Evolutionary conservation across 2,888 invertebrate species (phyloP).

Genomic region (Drosophila sordidula): DNA sequence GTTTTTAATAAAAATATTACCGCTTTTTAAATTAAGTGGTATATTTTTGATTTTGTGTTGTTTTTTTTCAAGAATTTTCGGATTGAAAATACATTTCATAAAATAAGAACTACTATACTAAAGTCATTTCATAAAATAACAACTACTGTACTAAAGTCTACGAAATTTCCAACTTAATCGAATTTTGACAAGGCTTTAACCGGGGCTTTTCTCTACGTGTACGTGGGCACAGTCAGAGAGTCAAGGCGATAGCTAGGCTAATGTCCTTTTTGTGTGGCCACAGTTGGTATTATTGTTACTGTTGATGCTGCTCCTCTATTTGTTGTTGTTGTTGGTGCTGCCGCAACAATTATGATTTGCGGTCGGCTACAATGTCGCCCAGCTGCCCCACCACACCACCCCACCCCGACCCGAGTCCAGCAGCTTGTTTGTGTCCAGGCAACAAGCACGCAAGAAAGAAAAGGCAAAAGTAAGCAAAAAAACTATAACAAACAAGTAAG

Average conservation of each 20-base stretch:
- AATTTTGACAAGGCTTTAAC: too few relatives aligned
- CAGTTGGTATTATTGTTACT: constrained; percentile 48
- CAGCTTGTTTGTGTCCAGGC: constrained; percentile 11
- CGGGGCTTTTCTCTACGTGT: too few relatives aligned
- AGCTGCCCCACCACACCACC: neutral
- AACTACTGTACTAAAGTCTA: too few relatives aligned
- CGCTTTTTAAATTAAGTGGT: too few relatives aligned
- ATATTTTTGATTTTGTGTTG: too few relatives aligned
- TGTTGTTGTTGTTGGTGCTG: constrained; percentile 25
- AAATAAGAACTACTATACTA: too few relatives aligned
- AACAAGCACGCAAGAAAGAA: constrained; percentile 10
- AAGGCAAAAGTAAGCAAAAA: constrained; percentile 1
- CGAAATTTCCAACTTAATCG: too few relatives aligned
- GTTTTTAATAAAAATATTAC: too few relatives aligned
- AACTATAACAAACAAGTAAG: neutral
- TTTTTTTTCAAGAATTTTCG: too few relatives aligned
- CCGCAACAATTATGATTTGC: constrained; percentile 67
- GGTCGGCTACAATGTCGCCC: constrained; percentile 43
- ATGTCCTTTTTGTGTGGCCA: constrained; percentile 61
- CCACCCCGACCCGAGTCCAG: neutral
- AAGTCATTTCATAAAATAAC: too few relatives aligned
- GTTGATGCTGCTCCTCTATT: constrained; percentile 4
- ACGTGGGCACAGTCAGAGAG: constrained; percentile 21
- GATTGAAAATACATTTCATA: too few relatives aligned
- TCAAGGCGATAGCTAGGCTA: constrained; percentile 52